Conservation (phyloP, 2,113 vertebrate genomes). For the Proterorhinus semilunaris region DNA sequence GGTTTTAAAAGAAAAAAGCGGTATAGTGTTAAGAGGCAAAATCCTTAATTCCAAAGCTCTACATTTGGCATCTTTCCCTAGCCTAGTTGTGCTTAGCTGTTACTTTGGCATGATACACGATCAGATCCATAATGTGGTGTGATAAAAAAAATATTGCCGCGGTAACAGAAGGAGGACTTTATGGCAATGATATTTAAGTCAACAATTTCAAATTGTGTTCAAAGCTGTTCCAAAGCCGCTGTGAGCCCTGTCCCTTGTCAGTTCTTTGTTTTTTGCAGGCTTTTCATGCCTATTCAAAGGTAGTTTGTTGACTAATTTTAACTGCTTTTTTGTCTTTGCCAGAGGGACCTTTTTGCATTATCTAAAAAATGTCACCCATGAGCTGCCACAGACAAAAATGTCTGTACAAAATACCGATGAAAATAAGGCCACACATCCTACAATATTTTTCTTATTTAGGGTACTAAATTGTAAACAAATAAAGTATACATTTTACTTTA, state of each 20-base stretch:
- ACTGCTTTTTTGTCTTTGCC: too few relatives aligned
- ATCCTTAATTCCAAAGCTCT: neutral
- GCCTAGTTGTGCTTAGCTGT: neutral
- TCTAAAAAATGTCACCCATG: too few relatives aligned
- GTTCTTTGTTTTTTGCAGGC: too few relatives aligned
- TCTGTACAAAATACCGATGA: constrained; percentile 4
- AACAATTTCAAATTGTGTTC: constrained; percentile 42
- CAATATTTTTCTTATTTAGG: constrained; percentile 1
- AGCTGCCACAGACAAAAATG: too few relatives aligned
- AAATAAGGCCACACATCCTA: constrained; percentile 56
- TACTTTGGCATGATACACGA: neutral
- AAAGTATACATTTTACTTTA: neutral
- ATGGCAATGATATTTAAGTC: constrained; percentile 29
- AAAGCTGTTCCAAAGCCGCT: constrained; percentile 52
- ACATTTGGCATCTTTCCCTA: neutral
- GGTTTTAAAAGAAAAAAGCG: too few relatives aligned
- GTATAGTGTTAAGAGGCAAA: neutral
- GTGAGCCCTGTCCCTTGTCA: constrained; percentile 39
- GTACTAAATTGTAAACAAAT: neutral
- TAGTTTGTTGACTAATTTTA: too few relatives aligned
- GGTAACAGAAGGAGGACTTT: constrained; percentile 2
- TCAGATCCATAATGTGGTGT: neutral
- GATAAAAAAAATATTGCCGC: neutral
- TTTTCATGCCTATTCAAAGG: too few relatives aligned
- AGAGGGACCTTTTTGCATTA: too few relatives aligned